These are phyloP conservation scores for Cheumatopsyche charites DNA, from an alignment of 1,140 invertebrate genomes.

Conservation along the genomic window DNA sequence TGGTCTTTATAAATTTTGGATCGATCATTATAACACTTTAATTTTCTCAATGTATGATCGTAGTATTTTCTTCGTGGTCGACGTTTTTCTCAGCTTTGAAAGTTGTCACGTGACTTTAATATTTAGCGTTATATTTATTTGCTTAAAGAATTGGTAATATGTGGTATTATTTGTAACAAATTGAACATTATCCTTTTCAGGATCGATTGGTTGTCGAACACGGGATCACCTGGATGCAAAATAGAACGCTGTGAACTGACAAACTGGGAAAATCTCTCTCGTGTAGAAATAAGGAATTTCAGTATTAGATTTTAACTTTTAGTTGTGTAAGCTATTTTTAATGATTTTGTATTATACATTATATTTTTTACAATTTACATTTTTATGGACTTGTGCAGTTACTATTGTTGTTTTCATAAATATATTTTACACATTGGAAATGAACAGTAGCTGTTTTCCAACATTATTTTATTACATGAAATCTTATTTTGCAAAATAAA, in stretches of 20 bases:
- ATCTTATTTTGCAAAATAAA: too few species aligned
- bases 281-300: conserved; percentile 79
- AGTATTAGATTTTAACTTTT: conserved; percentile 72
- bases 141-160: too few species aligned
- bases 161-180: too few species aligned
- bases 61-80: too few species aligned
- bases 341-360: neutral
- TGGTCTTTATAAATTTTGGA: too few species aligned
- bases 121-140: too few species aligned
- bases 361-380: conserved; percentile 8
- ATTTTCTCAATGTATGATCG: too few species aligned
- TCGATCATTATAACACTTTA: too few species aligned
- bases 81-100: too few species aligned
- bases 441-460: neutral
- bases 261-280: conserved; percentile 80
- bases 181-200: too few species aligned
- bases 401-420: neutral
- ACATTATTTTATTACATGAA: too few species aligned
- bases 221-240: conserved; percentile 82
- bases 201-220: conserved; percentile 81
- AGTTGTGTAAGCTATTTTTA: neutral
- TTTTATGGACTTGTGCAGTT: neutral
- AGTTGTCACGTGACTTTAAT: too few species aligned
- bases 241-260: conserved; percentile 82
- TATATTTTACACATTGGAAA: neutral